Conservation (phyloP, 1,140 invertebrate genomes). For the Acromyrmex heyeri region DNA sequence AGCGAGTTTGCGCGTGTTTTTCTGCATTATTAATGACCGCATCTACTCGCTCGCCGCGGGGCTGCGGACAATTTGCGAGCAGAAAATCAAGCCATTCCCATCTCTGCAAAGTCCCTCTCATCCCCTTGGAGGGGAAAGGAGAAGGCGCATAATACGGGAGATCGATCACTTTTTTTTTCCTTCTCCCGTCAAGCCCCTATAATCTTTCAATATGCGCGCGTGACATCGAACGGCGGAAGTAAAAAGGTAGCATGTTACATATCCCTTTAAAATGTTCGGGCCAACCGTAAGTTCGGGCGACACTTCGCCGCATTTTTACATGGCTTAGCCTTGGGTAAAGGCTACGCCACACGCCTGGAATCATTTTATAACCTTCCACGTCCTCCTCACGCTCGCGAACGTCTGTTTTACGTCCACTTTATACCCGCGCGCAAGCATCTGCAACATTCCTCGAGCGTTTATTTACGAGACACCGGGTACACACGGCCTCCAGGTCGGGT, state of each 20-base stretch:
- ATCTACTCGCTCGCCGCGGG: background rate
- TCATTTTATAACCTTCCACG: conserved; percentile 44
- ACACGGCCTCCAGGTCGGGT: background rate
- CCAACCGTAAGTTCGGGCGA: conserved; percentile 6
- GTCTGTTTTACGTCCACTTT: conserved; percentile 66
- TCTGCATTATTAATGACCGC: conserved; percentile 48
- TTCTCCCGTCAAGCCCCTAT: background rate
- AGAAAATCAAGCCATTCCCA: conserved; percentile 26
- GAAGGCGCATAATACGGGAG: conserved; percentile 39
- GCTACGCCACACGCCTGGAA: conserved; percentile 17
- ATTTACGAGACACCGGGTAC: conserved; percentile 61
- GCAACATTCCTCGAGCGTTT: conserved; percentile 61
- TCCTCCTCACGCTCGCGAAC: conserved; percentile 32
- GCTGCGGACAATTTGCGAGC: conserved; percentile 21
- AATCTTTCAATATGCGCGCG: conserved; percentile 43
- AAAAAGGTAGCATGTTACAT: conserved; percentile 32
- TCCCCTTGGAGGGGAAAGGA: background rate
- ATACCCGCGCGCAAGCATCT: conserved; percentile 64
- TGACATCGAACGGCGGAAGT: conserved; percentile 22
- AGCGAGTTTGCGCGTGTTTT: conserved; percentile 23
- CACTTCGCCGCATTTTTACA: conserved; percentile 49
- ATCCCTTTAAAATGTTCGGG: conserved; percentile 31
- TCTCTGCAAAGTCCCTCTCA: background rate
- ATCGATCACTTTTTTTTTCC: conserved; percentile 54
- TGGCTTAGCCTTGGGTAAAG: background rate